Base-by-base conservation (phyloP, 1,140 invertebrate genomes). In the Sogatella furcifera region DNA sequence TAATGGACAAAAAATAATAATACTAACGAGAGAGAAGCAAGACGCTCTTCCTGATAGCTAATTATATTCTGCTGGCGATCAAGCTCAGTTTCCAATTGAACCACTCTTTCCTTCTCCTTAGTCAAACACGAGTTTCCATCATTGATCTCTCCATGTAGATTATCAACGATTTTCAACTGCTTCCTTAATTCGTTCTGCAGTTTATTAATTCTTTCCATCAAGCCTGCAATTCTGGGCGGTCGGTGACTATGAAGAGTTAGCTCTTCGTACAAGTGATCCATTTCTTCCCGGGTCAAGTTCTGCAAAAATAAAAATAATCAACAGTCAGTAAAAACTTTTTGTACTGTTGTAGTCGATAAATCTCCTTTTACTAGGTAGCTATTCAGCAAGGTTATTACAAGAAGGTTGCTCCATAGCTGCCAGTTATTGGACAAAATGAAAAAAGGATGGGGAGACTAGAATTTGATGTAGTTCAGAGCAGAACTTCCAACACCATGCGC, bases 11-110 rank as follows among this genome's bases (percentile, higher is more conserved):
- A 57, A 42, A 17, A 28, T 2, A 28, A 15, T 11, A 46, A 49
- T 28, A 59, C 57, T 62, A 57, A 64, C 62, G 24, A 42, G 1
- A 64, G 19, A 10, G 24, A 28, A 10, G 24, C 53, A 19, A 64
- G 41, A 31, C 43, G 57, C 13, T 64, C 43, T 44, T 64, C 58
- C 22, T 64, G 62, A 21, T 24, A 21, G 10, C 15, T 8, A 15
- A 54, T 43, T 24, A 62, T 55, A 38, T 55, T 62, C 44, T 54
- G 44, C 22, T 59, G 19, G 5, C 46, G 38, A n/a, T 62, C 52
- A 8, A 58, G 21, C 17, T 49, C 46, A 10, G 46, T 8, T 41
- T 59, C 42, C 17, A 62, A 41, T 34, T 53, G 43, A 9, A 55
- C 10, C 22, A 57, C 56, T 42, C 24, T 28, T 21, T 62, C 57